These are phyloP conservation scores for Augochlora pura DNA, from an alignment of 1,140 invertebrate genomes.

Conservation along the genomic window DNA sequence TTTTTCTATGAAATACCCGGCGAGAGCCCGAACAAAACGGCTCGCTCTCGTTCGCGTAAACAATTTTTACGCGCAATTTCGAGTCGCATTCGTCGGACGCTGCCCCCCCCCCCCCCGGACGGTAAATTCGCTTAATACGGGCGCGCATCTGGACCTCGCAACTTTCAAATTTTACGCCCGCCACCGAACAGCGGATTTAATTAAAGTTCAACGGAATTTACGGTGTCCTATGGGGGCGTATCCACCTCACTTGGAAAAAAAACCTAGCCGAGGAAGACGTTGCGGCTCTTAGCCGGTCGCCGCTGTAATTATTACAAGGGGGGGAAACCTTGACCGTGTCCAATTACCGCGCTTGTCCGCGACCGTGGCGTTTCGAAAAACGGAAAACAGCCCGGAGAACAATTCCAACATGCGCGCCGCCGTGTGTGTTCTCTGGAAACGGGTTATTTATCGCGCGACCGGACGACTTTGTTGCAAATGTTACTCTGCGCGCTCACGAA, in stretches of 20 bases:
- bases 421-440: no score
- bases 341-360: no score
- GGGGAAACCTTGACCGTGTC: no score
- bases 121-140: conserved; percentile 25
- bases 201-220: conserved; percentile 17
- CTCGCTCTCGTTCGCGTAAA: not conserved
- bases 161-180: conserved; percentile 17
- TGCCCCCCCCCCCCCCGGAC: no score
- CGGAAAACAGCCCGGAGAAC: no score
- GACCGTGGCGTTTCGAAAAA: no score
- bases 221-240: not conserved
- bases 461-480: no score
- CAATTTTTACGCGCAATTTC: conserved; percentile 22
- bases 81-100: not conserved
- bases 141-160: not conserved
- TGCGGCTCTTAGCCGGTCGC: not conserved
- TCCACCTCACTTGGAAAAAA: not conserved
- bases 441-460: no score
- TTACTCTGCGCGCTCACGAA: no score
- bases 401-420: no score
- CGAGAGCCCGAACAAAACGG: not conserved
- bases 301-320: no score
- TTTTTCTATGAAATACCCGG: not conserved
- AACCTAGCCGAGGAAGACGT: not conserved
- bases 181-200: not conserved